phyloP scores from a whole-genome alignment of 2,113 vertebrate genomes.

The Zosterops lateralis region DNA sequence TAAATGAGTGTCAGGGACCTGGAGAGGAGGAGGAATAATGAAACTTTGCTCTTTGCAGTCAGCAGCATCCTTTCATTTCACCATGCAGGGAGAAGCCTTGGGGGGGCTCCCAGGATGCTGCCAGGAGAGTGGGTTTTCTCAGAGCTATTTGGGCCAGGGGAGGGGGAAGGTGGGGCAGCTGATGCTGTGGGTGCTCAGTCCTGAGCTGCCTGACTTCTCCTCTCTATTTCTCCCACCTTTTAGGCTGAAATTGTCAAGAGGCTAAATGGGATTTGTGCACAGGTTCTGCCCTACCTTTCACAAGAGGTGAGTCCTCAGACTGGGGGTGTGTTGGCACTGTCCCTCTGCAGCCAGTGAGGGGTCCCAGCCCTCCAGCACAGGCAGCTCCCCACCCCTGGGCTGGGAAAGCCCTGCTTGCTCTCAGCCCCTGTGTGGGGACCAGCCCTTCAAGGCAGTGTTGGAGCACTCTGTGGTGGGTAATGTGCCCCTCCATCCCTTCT shows the following conservation, averaged over 20 bases:
- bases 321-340: fast-evolving
- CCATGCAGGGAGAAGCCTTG: background rate
- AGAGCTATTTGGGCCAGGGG: background rate
- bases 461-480: fast-evolving
- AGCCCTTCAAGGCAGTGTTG: background rate
- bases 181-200: background rate
- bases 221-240: background rate
- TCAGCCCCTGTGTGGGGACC: fast-evolving
- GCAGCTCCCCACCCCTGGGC: background rate
- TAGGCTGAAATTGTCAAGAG: constrained; percentile 98
- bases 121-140: background rate
- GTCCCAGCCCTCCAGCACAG: too few relatives aligned
- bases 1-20: background rate
- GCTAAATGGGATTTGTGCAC: constrained; percentile 95
- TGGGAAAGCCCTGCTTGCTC: background rate
- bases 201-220: background rate
- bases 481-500: background rate
- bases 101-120: background rate
- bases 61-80: background rate
- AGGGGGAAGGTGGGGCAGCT: background rate
- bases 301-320: constrained; percentile 85
- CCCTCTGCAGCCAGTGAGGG: fast-evolving
- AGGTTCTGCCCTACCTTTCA: constrained; percentile 96
- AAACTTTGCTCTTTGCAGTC: background rate
- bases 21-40: background rate